phyloP scores from a whole-genome alignment of 2,113 vertebrate species.

The Solea senegalensis region DNA sequence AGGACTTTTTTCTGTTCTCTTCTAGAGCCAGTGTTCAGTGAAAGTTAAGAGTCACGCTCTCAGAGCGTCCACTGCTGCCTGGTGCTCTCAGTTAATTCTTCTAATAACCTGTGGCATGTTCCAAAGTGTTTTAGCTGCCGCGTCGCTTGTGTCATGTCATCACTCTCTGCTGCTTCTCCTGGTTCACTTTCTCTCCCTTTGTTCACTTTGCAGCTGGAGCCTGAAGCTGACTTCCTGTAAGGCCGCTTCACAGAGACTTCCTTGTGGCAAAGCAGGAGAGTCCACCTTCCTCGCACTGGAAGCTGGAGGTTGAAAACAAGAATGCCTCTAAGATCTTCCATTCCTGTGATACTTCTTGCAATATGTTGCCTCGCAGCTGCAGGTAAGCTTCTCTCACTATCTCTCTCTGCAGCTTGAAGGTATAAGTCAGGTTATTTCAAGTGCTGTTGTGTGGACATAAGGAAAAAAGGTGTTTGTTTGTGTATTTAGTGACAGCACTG shows the following conservation, averaged over 20 bases:
- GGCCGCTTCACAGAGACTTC: slow-evolving; percentile 21
- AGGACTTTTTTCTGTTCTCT: too few relatives aligned
- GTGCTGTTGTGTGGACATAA: too few relatives aligned
- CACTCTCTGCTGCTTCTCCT: slow-evolving; percentile 14
- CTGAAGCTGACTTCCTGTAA: slow-evolving; percentile 47
- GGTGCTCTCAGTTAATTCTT: slow-evolving; percentile 46
- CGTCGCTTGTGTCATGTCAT: slow-evolving; percentile 61
- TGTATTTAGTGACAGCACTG: too few relatives aligned
- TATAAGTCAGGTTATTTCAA: too few relatives aligned
- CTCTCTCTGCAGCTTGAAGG: neutral
- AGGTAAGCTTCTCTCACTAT: slow-evolving; percentile 68
- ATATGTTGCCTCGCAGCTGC: slow-evolving; percentile 66
- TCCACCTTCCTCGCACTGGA: slow-evolving; percentile 25
- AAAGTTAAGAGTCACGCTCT: slow-evolving; percentile 39
- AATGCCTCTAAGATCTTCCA: slow-evolving; percentile 60
- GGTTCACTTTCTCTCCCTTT: slow-evolving; percentile 56
- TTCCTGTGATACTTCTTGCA: slow-evolving; percentile 61
- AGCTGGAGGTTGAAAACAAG: slow-evolving; percentile 22
- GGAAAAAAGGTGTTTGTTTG: too few relatives aligned
- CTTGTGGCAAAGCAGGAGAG: slow-evolving; percentile 29
- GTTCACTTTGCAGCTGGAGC: slow-evolving; percentile 62
- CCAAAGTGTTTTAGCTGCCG: slow-evolving; percentile 39
- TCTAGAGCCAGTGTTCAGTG: too few relatives aligned
- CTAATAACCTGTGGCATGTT: slow-evolving; percentile 61
- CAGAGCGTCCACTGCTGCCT: slow-evolving; percentile 45